These are phyloP conservation scores for Merops nubicus DNA, from an alignment of 2,113 vertebrate species.

Conservation along the genomic window DNA sequence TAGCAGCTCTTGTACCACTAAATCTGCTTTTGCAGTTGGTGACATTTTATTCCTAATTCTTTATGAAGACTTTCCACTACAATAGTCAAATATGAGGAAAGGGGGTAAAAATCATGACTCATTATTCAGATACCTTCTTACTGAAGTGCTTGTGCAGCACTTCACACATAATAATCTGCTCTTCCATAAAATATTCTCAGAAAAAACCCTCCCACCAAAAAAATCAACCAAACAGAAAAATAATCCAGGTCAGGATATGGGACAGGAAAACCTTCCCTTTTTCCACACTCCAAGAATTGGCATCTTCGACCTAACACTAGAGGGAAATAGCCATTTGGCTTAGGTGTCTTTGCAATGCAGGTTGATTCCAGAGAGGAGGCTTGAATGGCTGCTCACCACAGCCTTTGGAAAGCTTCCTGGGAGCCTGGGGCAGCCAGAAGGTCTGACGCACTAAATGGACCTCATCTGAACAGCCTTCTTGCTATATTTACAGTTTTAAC, in stretches of 20 bases:
- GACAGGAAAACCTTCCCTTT: neutral
- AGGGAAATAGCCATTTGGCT: neutral
- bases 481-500: neutral
- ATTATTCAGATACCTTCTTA: neutral
- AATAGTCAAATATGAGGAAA: neutral
- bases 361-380: neutral
- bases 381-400: neutral
- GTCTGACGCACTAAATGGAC: neutral
- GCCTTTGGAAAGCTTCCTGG: neutral
- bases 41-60: neutral
- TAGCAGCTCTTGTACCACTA: neutral
- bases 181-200: neutral
- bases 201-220: neutral
- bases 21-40: neutral
- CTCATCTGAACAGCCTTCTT: neutral
- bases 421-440: neutral
- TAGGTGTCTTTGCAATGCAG: neutral
- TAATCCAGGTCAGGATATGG: rapidly evolving
- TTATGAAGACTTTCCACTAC: neutral
- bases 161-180: neutral
- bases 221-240: neutral
- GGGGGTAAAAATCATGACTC: neutral
- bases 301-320: neutral
- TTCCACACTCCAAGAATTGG: neutral
- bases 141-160: neutral